A percentile compares a stretch with the other conserved stretches of the same genome.
phyloP scores from a whole-genome alignment of 2,888 invertebrate species.

The Cartodere bifasciata region DNA sequence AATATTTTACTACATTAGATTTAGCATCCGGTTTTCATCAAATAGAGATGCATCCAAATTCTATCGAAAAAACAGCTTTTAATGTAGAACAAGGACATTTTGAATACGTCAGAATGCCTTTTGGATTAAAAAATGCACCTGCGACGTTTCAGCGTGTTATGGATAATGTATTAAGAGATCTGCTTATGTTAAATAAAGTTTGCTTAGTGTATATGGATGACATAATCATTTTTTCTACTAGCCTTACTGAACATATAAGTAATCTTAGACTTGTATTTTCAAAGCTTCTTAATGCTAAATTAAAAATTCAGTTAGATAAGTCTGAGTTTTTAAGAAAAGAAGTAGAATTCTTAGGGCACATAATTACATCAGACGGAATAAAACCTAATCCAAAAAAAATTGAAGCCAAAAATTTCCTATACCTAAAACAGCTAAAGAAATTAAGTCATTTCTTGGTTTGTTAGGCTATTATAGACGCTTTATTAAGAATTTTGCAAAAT shows the following conservation, averaged over 20 bases:
- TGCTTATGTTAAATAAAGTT: slow-evolving; percentile 11
- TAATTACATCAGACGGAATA: slow-evolving; percentile 8
- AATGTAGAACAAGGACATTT: slow-evolving; percentile 14
- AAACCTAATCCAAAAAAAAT: slow-evolving; percentile 12
- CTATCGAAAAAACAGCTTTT: too few species aligned
- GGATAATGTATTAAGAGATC: slow-evolving; percentile 12
- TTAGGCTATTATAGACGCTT: slow-evolving; percentile 13
- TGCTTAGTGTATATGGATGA: slow-evolving; percentile 17
- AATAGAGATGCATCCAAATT: too few species aligned
- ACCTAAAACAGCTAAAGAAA: slow-evolving; percentile 16
- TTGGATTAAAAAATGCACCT: slow-evolving; percentile 18
- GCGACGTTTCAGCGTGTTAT: slow-evolving; percentile 16
- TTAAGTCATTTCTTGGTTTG: slow-evolving; percentile 16
- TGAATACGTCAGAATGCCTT: slow-evolving; percentile 17
- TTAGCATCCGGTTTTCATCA: slow-evolving; percentile 17
- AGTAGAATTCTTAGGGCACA: slow-evolving; percentile 3
- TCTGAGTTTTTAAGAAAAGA: slow-evolving; percentile 1
- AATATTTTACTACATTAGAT: slow-evolving; percentile 16
- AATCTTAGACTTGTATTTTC: background rate
- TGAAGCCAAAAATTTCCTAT: slow-evolving; percentile 14
- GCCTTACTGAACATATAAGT: slow-evolving; percentile 2
- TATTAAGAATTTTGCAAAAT: slow-evolving; percentile 14
- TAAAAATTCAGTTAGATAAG: slow-evolving; percentile 3
- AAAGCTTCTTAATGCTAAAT: background rate
- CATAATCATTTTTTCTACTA: slow-evolving; percentile 11